Evolutionary conservation across 2,888 invertebrate genomes (phyloP).

Genomic region (Lypha dubia): DNA sequence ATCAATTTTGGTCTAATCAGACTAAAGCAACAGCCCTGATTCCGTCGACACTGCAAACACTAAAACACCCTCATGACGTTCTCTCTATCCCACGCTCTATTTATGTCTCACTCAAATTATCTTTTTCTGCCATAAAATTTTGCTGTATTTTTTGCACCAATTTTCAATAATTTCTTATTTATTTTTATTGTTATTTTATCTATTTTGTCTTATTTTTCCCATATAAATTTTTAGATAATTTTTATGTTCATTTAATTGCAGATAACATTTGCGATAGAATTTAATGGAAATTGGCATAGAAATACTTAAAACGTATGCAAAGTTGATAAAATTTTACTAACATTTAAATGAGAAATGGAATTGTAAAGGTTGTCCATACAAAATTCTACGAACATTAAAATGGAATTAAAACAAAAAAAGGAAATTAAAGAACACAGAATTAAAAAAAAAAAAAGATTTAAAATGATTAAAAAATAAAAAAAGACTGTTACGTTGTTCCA

Average conservation of each 20-base stretch:
- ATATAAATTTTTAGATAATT: slow-evolving; percentile 27
- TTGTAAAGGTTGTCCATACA: background rate
- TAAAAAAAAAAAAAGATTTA: background rate
- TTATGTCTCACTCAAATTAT: background rate
- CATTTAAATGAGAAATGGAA: slow-evolving; percentile 1
- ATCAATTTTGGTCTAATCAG: too few relatives aligned
- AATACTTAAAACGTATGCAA: background rate
- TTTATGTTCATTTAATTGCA: slow-evolving; percentile 3
- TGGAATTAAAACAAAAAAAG: background rate
- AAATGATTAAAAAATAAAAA: too few relatives aligned
- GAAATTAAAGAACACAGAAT: background rate
- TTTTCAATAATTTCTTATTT: slow-evolving; percentile 22
- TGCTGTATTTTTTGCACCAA: slow-evolving; percentile 35
- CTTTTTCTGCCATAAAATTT: slow-evolving; percentile 14
- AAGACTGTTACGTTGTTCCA: too few relatives aligned
- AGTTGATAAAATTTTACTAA: background rate
- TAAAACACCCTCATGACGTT: background rate
- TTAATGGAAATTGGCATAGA: background rate
- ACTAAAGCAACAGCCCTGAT: too few relatives aligned
- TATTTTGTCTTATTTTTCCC: slow-evolving; percentile 6
- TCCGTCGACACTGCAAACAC: too few relatives aligned
- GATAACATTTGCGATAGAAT: background rate
- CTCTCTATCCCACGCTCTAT: background rate
- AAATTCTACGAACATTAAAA: background rate
- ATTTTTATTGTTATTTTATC: slow-evolving; percentile 4